phyloP scores from a whole-genome alignment of 2,888 invertebrate species.

The Drosophila lacicola region DNA sequence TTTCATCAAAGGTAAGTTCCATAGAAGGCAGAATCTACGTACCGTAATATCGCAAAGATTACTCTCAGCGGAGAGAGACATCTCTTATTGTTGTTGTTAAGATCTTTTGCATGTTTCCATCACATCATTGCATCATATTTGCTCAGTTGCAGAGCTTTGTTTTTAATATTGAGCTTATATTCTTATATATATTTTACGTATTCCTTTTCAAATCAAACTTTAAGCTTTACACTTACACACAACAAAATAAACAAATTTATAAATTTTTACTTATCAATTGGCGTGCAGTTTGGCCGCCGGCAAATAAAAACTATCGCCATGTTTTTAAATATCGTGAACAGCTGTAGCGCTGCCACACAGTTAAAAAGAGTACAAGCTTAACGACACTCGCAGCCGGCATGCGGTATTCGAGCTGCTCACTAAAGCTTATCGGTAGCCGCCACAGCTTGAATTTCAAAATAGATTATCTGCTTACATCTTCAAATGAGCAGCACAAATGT shows the following conservation, averaged over 20 bases:
- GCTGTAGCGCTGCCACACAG: constrained; percentile 23
- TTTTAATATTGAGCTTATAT: too few species aligned
- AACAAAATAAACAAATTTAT: not conserved
- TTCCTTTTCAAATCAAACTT: too few species aligned
- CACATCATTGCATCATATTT: constrained; percentile 7
- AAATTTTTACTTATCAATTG: not conserved
- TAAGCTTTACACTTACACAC: not conserved
- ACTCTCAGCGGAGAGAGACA: too few species aligned
- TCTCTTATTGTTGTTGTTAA: not conserved
- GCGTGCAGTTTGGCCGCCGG: not conserved
- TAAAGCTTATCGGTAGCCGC: constrained; percentile 11
- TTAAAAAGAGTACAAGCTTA: constrained; percentile 1
- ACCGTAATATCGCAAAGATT: not conserved
- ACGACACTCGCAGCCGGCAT: not conserved
- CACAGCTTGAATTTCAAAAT: not conserved
- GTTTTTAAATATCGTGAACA: constrained; percentile 7
- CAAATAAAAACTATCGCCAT: not conserved
- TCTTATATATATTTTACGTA: too few species aligned
- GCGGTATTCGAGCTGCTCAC: not conserved
- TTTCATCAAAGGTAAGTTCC: not conserved
- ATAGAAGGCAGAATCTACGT: not conserved
- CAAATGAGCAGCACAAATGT: not conserved
- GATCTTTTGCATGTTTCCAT: constrained; percentile 4
- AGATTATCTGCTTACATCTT: not conserved
- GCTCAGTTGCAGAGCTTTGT: not conserved